Base-by-base conservation (phyloP, 2,113 vertebrate genomes). In the Crypturellus undulatus region DNA sequence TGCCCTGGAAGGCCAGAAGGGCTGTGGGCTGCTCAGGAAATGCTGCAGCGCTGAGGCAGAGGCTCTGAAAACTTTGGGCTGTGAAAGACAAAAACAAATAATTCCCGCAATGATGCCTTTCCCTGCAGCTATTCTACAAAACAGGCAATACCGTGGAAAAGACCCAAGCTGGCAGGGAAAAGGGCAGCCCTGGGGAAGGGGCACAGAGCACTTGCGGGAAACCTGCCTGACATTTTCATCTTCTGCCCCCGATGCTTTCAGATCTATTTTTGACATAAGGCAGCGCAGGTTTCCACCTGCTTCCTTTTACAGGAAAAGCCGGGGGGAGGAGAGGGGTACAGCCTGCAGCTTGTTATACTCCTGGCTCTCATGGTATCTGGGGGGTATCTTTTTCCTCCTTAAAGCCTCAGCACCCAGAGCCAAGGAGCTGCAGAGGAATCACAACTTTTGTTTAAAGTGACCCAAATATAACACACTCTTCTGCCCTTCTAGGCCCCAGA, bases 141-240 rank as follows among this genome's bases (percentile, higher is more conserved):
- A 47, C 4, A 32, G 76, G 56, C 77, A 77, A 67, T 14, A 5
- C 0, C 1, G 3, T 12, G n/a, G 47, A 45, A 75, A 51, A 92
- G 30, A 63, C 7, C 13, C 2, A 2, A 1, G 3, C 63, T n/a
- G 40, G 59, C 10, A 24, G 60, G 54, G 12, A 88, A 80, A 71
- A 34, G 30, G 62, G 77, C 16, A 76, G 76, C 25, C 5, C n/a
- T 0, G 0, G 9, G 25, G 42, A 67, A 67, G 42, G 64, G 19
- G 42, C 5, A 2, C 40, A 54, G 49, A 72, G 5, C 26, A 30
- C 30, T 47, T 28, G 45, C 0, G 4, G 0, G 1, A 15, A 71
- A 56, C 30, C 43, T 60, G 68, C 32, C 51, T 51, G 2, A 0
- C 15, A 52, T 71, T 88, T 84, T 19, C 20, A 5, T 65, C 67